Evolutionary conservation across 2,797 vertebrate genomes (phyloP).

Genomic region (Melanotaenia parkinsoni): DNA sequence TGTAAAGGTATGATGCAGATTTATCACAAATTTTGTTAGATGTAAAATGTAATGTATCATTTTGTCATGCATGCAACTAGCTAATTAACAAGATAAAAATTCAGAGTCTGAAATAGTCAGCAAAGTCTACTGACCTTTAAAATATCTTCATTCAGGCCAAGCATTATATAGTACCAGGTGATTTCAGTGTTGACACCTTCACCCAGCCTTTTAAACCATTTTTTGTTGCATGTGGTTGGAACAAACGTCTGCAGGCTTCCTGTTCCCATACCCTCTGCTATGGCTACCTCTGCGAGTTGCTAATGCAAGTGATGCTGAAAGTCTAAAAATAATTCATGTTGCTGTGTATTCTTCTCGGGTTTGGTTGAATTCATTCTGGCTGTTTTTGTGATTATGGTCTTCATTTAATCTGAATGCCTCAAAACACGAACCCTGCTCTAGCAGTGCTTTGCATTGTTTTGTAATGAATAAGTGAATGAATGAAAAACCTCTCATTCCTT

Average conservation of each 20-base stretch:
- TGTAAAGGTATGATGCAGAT: neutral
- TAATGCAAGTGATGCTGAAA: conserved; percentile 13
- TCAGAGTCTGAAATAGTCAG: neutral
- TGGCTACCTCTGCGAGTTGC: conserved; percentile 29
- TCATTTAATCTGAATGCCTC: conserved; percentile 19
- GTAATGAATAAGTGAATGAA: conserved; percentile 20
- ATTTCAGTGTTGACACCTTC: conserved; percentile 5
- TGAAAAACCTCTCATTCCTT: conserved; percentile 32
- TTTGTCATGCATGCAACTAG: conserved; percentile 23
- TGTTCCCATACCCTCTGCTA: neutral
- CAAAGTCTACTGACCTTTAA: neutral
- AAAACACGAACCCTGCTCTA: conserved; percentile 15
- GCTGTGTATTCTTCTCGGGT: conserved; percentile 13
- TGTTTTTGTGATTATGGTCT: conserved; percentile 44
- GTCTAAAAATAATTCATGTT: conserved; percentile 7
- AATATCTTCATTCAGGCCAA: neutral
- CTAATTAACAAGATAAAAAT: conserved; percentile 27
- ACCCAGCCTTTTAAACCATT: conserved; percentile 8
- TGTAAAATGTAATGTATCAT: conserved; percentile 9
- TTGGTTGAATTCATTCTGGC: conserved; percentile 37
- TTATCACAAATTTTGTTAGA: conserved; percentile 24
- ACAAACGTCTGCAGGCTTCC: conserved; percentile 19
- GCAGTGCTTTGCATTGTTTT: conserved; percentile 31
- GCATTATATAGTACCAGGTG: neutral
- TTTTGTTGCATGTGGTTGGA: conserved; percentile 17